phyloP scores from a whole-genome alignment of 2,888 invertebrate genomes.

The Leptinotarsa peninsularis region DNA sequence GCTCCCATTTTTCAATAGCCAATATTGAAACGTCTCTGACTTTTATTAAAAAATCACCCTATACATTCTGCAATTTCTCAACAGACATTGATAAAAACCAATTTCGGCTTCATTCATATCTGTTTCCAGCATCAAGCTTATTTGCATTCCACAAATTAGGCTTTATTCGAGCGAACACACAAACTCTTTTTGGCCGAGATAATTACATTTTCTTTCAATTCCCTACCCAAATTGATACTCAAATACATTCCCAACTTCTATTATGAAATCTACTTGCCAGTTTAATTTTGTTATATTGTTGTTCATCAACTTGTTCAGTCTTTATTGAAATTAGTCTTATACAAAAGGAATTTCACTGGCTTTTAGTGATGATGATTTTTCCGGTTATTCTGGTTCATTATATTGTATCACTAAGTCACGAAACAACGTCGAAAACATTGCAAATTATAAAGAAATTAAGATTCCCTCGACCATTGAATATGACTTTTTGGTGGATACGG shows the following conservation, averaged over 20 bases:
- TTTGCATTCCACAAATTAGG: conserved; percentile 26
- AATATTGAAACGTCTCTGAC: too few relatives aligned
- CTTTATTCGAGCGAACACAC: conserved; percentile 28
- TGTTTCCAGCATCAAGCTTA: not conserved
- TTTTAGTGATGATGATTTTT: not conserved
- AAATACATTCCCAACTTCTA: conserved; percentile 33
- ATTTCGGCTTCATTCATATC: not conserved
- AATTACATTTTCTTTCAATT: conserved; percentile 36
- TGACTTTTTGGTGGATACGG: not conserved
- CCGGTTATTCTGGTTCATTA: not conserved
- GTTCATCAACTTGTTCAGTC: conserved; percentile 15
- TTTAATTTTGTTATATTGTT: conserved; percentile 30
- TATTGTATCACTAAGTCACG: not conserved
- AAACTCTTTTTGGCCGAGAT: conserved; percentile 28
- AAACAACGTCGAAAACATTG: not conserved
- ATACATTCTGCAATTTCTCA: not conserved
- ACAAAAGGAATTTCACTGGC: not conserved
- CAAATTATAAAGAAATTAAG: not conserved
- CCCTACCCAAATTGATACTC: conserved; percentile 32
- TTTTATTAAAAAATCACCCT: not conserved
- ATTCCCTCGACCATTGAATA: not conserved
- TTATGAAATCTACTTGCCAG: conserved; percentile 30
- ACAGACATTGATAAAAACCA: not conserved
- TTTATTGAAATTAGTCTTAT: conserved; percentile 11
- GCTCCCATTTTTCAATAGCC: too few relatives aligned